phyloP scores from a whole-genome alignment of 2,113 vertebrate species.

The Pachycephala philippinensis region DNA sequence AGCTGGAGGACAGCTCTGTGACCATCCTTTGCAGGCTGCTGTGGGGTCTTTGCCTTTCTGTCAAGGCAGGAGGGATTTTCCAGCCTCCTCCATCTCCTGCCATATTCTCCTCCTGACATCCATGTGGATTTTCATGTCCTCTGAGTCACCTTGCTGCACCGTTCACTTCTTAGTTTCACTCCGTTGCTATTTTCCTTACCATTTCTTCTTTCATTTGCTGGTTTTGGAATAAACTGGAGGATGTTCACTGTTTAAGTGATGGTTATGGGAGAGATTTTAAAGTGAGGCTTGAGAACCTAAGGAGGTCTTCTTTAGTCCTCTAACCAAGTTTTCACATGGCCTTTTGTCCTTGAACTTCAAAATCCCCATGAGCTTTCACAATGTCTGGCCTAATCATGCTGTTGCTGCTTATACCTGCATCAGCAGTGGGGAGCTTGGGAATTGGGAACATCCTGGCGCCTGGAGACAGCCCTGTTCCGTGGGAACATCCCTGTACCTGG shows the following conservation, averaged over 20 bases:
- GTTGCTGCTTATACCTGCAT: neutral
- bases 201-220: neutral
- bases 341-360: neutral
- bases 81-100: neutral
- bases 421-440: neutral
- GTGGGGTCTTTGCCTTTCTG: neutral
- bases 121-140: neutral
- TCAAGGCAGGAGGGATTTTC: neutral
- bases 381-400: neutral
- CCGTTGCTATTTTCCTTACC: accelerated
- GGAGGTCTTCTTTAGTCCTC: neutral
- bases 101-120: neutral
- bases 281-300: neutral
- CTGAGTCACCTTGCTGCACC: neutral
- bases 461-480: neutral
- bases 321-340: neutral
- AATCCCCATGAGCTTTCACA: neutral
- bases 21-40: neutral
- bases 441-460: neutral
- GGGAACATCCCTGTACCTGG: neutral
- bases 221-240: neutral
- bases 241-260: neutral
- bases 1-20: neutral
- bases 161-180: neutral
- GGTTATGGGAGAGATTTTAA: neutral